Conservation (phyloP, 1,140 invertebrate genomes). For the Hylaeus anthracinus region DNA sequence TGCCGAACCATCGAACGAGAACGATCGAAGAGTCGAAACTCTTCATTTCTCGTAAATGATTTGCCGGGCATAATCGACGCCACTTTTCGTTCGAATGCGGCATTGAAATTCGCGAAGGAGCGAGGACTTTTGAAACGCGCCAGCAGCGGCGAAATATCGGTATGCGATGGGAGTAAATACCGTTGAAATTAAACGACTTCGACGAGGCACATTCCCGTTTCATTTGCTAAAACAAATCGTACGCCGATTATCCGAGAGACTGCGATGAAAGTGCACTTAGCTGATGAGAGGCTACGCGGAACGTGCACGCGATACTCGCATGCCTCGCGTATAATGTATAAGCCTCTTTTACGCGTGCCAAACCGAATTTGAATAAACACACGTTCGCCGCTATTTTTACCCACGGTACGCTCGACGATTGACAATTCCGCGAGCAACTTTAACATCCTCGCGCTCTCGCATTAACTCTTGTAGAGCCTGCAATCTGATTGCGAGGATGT, state of each 20-base stretch:
- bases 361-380: slow-evolving; percentile 61
- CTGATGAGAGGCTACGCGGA: slow-evolving; percentile 69
- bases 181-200: slow-evolving; percentile 61
- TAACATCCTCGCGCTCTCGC: neutral
- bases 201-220: slow-evolving; percentile 63
- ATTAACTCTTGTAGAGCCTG: neutral
- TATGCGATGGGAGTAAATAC: slow-evolving; percentile 7
- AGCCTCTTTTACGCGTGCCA: slow-evolving; percentile 56
- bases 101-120: neutral
- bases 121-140: neutral
- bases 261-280: slow-evolving; percentile 70
- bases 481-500: too few species aligned
- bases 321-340: slow-evolving; percentile 53
- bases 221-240: slow-evolving; percentile 73
- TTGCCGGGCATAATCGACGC: too few species aligned
- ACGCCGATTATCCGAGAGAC: slow-evolving; percentile 64
- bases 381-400: slow-evolving; percentile 26
- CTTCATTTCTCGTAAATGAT: too few species aligned
- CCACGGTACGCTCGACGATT: slow-evolving; percentile 9
- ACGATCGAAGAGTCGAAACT: too few species aligned
- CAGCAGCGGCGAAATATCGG: slow-evolving; percentile 7
- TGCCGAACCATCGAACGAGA: too few species aligned
- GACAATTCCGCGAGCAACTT: slow-evolving; percentile 4
- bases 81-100: neutral
- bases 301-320: slow-evolving; percentile 71